Evolutionary conservation across 2,113 vertebrate species (phyloP), one percentile per base, ranked within the genome.

Genomic region (Bungarus multicinctus): DNA sequence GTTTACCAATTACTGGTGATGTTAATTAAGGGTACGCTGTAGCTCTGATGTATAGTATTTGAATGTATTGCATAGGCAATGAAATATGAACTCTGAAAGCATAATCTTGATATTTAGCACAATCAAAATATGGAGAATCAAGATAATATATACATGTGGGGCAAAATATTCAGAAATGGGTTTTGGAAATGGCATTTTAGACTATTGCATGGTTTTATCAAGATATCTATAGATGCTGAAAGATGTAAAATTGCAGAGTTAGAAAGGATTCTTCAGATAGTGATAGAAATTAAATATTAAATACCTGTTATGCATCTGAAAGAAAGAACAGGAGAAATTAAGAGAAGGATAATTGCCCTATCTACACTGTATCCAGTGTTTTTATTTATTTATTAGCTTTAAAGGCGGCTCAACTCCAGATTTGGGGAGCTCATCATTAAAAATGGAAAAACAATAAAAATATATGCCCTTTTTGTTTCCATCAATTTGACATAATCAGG

Each of bases 301-400:
- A 34, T 74, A 74, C 5, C 14, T 47, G 86, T 43, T 89, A 60
- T 94, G 58, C 89, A 0, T 0, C 54, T 3, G 45, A 27, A 89
- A 94, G 89, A 43, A 85, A 50, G 9, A 89, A 93, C 4, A 53
- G 55, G 14, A 86, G 52, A 93, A 91, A 43, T 34, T 34, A 8
- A 30, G 11, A 52, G 64, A 93, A 27, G 34, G 0, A 0, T 92
- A 53, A 45, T 20, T 90, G 64, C 64, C 74, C 14, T 1, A 90
- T 57, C 3, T 30, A 52, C 1, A 0, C 1, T 2, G 30, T 69
- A 16, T 74, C n/a, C 14, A 34, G n/a, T 69, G 34, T n/a, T 93
- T 90, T 10, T 20, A 25, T 23, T 45, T 91, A 81, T 69, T 74
- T 74, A 74, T 74, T 74, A 34, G 64, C 30, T 69, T 69, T 69